Conservation (phyloP, 2,113 vertebrate species). For the Hippolais icterina region DNA sequence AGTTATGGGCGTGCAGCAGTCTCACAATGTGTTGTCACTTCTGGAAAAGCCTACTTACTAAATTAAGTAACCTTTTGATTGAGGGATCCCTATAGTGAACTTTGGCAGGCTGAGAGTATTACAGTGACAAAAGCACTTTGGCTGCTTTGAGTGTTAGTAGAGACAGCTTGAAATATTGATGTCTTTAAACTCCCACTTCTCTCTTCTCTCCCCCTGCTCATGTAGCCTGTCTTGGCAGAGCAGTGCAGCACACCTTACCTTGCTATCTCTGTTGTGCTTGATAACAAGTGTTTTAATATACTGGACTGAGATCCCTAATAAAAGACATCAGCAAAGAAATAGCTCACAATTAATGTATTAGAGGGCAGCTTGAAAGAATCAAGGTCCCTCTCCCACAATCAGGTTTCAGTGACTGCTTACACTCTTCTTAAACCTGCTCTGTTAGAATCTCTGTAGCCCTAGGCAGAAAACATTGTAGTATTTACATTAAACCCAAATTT, state of each 20-base stretch:
- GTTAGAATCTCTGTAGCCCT: not conserved
- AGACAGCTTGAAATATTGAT: not conserved
- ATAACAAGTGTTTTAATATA: not conserved
- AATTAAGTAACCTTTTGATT: not conserved
- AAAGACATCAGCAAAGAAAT: not conserved
- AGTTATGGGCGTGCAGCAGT: not conserved
- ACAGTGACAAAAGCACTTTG: not conserved
- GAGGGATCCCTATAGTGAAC: not conserved
- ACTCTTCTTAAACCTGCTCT: not conserved
- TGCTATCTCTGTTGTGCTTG: not conserved
- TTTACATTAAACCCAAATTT: not conserved
- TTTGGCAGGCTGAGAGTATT: not conserved
- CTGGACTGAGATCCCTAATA: not conserved
- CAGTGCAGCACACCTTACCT: not conserved
- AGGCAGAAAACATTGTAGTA: not conserved
- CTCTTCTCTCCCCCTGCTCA: not conserved
- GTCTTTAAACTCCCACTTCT: not conserved
- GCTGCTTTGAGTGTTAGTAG: not conserved
- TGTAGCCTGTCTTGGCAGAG: not conserved
- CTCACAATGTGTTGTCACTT: not conserved
- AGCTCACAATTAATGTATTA: not conserved
- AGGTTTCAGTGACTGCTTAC: not conserved
- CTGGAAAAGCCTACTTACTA: not conserved
- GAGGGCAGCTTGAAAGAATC: not conserved
- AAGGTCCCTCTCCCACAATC: not conserved